phyloP scores from a whole-genome alignment of 2,888 invertebrate genomes.

The Chymomyza caudatula region DNA sequence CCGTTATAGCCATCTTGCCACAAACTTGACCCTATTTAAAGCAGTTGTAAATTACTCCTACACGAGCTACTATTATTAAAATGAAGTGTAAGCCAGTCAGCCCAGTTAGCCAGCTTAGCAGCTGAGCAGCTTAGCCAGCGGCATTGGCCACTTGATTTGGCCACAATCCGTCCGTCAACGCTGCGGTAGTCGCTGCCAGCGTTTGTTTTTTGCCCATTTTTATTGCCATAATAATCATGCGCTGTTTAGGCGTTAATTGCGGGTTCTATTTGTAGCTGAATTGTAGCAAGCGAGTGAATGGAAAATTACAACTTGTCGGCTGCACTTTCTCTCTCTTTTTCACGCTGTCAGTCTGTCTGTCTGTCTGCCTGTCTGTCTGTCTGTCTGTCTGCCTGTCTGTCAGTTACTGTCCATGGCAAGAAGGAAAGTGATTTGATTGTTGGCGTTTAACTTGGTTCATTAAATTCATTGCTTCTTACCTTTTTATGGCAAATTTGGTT shows the following conservation, averaged over 20 bases:
- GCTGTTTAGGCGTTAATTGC: constrained; percentile 67
- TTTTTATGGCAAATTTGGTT: constrained; percentile 18
- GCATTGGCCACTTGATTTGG: constrained; percentile 32
- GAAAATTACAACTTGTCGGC: constrained; percentile 60
- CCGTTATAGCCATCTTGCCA: constrained; percentile 21
- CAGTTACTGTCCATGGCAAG: too few relatives aligned
- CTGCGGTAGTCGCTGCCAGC: not conserved
- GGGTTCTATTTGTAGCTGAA: constrained; percentile 46
- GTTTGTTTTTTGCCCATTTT: not conserved
- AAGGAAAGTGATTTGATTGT: constrained; percentile 55
- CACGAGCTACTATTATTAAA: constrained; percentile 47
- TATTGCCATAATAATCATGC: constrained; percentile 53
- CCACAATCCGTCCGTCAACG: not conserved
- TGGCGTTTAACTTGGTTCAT: constrained; percentile 44
- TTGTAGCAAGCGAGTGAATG: constrained; percentile 3
- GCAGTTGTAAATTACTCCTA: constrained; percentile 23
- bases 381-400: too few relatives aligned
- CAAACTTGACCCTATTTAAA: constrained; percentile 58
- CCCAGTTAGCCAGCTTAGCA: not conserved
- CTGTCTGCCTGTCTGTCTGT: not conserved
- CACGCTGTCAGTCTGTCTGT: not conserved
- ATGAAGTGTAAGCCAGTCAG: constrained; percentile 22
- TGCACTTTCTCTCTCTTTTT: constrained; percentile 57
- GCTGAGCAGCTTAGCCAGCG: constrained; percentile 7
- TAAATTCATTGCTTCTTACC: constrained; percentile 52